Percentiles rank a stretch among this genome's conserved stretches.
phyloP scores from a whole-genome alignment of 2,113 vertebrate genomes.

The Platanista minor region DNA sequence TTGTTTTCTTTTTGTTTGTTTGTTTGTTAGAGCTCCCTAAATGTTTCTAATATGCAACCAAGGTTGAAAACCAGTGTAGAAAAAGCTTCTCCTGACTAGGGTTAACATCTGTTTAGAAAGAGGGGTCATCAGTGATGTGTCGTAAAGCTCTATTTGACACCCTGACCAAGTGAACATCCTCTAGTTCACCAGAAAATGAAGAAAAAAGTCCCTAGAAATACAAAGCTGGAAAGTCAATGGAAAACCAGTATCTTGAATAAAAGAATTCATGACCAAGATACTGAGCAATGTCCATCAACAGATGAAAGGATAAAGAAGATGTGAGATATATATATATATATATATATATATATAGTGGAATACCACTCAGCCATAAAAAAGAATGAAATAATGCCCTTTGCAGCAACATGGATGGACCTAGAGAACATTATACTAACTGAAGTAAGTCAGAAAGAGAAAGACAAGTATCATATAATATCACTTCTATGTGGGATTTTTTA shows the following conservation, averaged over 20 bases:
- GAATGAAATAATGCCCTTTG: neutral
- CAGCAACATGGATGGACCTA: neutral
- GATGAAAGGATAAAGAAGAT: neutral
- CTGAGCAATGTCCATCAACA: neutral
- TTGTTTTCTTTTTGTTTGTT: neutral
- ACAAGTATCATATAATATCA: neutral
- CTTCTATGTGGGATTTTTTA: neutral
- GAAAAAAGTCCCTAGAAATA: conserved; percentile 3
- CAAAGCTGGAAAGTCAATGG: neutral
- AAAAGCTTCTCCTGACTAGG: neutral
- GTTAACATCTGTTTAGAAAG: neutral
- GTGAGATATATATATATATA: neutral
- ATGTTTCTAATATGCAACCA: neutral
- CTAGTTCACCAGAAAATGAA: neutral
- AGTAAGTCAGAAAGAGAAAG: neutral
- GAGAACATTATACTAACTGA: neutral
- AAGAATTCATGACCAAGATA: conserved; percentile 18
- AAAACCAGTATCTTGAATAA: neutral
- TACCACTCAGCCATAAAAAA: neutral
- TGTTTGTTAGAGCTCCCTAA: conserved; percentile 4
- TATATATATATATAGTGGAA: neutral
- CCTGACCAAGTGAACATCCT: neutral
- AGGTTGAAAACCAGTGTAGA: neutral
- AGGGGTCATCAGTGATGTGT: neutral
- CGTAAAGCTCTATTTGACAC: neutral